Conservation (phyloP, 2,113 vertebrate species). For the Neopipo cinnamomea region DNA sequence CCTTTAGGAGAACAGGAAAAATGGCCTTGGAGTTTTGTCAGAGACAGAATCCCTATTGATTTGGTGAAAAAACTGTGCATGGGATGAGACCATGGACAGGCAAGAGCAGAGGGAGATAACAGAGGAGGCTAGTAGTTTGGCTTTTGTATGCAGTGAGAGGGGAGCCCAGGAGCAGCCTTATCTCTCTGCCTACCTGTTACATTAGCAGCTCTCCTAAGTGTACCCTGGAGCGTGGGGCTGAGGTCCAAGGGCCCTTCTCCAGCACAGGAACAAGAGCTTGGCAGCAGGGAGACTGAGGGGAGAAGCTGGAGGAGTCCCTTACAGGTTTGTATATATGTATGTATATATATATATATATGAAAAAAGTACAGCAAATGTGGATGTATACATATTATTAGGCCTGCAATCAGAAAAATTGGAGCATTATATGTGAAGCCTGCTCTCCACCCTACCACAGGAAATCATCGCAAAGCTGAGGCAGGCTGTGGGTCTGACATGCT, state of each 20-base stretch:
- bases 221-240: background rate
- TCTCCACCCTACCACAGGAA: background rate
- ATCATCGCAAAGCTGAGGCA: background rate
- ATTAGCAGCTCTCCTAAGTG: background rate
- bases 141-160: background rate
- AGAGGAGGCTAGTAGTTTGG: background rate
- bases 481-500: background rate
- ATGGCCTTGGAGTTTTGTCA: background rate
- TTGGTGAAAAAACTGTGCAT: background rate
- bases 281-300: background rate
- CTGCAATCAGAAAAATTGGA: background rate
- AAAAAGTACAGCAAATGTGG: background rate
- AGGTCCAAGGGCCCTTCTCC: background rate
- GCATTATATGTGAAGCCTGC: background rate
- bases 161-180: background rate
- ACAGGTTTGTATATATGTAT: background rate
- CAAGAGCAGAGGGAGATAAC: background rate
- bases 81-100: background rate
- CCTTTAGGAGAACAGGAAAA: background rate
- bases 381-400: background rate
- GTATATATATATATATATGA: background rate
- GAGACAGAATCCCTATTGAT: background rate
- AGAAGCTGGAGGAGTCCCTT: background rate
- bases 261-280: background rate
- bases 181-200: background rate